Conservation (phyloP, 2,888 invertebrate species). For the Agrotis exclamationis region DNA sequence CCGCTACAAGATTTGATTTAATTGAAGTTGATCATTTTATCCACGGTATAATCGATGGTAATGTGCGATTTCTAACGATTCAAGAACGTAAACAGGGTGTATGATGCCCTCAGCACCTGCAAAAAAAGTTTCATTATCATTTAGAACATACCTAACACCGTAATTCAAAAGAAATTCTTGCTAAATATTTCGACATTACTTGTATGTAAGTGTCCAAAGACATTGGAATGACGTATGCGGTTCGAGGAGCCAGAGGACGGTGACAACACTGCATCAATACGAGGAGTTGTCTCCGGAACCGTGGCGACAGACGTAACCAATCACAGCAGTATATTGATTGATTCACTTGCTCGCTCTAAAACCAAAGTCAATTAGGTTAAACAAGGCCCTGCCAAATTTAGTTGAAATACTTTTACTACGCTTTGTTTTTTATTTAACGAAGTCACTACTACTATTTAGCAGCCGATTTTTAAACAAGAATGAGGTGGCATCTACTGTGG, state of each 20-base stretch:
- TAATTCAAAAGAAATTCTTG: not conserved
- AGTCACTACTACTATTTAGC: conserved; percentile 9
- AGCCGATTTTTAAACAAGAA: conserved; percentile 13
- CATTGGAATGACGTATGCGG: conserved; percentile 82
- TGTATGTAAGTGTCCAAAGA: conserved; percentile 82
- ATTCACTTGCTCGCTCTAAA: conserved; percentile 80
- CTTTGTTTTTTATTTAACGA: conserved; percentile 19
- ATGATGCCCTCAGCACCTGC: conserved; percentile 84
- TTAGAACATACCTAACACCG: not conserved
- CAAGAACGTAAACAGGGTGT: conserved; percentile 83
- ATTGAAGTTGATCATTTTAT: no score
- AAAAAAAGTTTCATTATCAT: conserved; percentile 56
- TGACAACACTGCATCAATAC: conserved; percentile 78
- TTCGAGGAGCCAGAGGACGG: conserved; percentile 74
- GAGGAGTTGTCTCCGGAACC: conserved; percentile 78
- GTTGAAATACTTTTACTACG: conserved; percentile 41
- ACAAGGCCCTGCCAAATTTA: conserved; percentile 38
- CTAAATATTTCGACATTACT: conserved; percentile 64
- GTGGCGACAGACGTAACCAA: conserved; percentile 78
- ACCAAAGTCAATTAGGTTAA: conserved; percentile 31
- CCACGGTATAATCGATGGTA: no score
- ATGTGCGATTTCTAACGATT: conserved; percentile 69
- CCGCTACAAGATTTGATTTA: not conserved
- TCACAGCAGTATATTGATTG: conserved; percentile 77
- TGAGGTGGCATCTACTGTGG: conserved; percentile 28